Evolutionary conservation across 2,888 invertebrate species (phyloP), one percentile per base, ranked within the genome.

Genomic region (Agrilus biguttatus): DNA sequence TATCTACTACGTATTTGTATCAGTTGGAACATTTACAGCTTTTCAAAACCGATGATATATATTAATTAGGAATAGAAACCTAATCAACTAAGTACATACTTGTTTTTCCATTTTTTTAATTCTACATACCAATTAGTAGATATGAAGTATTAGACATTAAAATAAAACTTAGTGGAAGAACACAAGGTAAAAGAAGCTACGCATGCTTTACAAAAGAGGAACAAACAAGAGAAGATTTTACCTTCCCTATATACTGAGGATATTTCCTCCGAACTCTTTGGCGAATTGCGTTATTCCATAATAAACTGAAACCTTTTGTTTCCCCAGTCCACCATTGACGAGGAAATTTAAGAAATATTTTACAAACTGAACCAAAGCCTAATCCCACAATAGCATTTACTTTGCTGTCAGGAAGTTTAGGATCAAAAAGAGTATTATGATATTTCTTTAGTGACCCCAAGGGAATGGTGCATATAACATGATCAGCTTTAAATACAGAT

Each of bases 381-480:
- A 81, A 58, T 14, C 66, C 66, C 59, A 77, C 53, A 39, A 82
- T 78, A 1, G 74, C 70, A 10, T 61, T 62, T 0, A 67, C 48
- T 63, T 82, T 82, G 3, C 58, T 54, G 10, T 57, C 44, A 0
- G 78, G 73, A 33, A 82, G 58, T 3, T 62, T 51, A 1, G 81
- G 80, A 5, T 60, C 53, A 53, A 82, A 82, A 21, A 79, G 47
- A 1, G 57, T 59, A 8, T 61, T 48, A 44, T 73, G 61, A 43
- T 70, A 63, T 17, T 71, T 70, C 55, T 83, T 83, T 13, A 85
- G 61, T 0, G 80, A 80, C 0, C 83, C 85, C 1, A 85, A 58
- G 0, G 84, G 79, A 1, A 75, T 67, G 0, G 85, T 84, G 1
- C 81, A 65, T 23, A 86, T 74, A 1, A 80, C 77, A 53, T 77